phyloP scores from a whole-genome alignment of 2,888 invertebrate genomes.

The Callyntrura sp. region DNA sequence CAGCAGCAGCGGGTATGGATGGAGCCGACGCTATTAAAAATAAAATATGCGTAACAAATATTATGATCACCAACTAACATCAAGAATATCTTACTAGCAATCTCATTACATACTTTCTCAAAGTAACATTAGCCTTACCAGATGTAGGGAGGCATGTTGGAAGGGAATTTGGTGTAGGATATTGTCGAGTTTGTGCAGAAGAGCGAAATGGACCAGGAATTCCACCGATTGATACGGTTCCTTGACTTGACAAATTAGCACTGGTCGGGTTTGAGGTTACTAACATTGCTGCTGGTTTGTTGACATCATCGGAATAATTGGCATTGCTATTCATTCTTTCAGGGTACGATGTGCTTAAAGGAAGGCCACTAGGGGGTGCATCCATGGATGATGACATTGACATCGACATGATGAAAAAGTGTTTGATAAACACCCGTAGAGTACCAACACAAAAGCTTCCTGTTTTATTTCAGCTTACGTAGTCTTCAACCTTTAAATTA shows the following conservation, averaged over 20 bases:
- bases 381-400: conserved; percentile 82
- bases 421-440: not conserved
- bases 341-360: conserved; percentile 79
- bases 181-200: conserved; percentile 80
- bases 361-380: conserved; percentile 80
- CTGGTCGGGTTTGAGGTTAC: conserved; percentile 81
- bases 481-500: not conserved
- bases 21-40: conserved; percentile 81
- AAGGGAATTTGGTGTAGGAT: conserved; percentile 82
- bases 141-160: conserved; percentile 82
- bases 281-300: conserved; percentile 80
- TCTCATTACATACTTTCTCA: not conserved
- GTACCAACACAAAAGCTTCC: conserved; percentile 1
- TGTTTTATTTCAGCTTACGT: not conserved
- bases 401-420: conserved; percentile 73
- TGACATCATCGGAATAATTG: conserved; percentile 75
- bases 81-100: not conserved
- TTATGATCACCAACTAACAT: not conserved
- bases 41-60: conserved; percentile 20
- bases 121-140: conserved; percentile 68
- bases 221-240: conserved; percentile 58
- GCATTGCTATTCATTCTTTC: conserved; percentile 74
- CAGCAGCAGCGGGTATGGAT: conserved; percentile 80
- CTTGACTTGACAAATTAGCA: conserved; percentile 70
- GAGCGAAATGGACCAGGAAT: conserved; percentile 80